Evolutionary conservation across 2,113 vertebrate species (phyloP).

Genomic region (Panthera leo): DNA sequence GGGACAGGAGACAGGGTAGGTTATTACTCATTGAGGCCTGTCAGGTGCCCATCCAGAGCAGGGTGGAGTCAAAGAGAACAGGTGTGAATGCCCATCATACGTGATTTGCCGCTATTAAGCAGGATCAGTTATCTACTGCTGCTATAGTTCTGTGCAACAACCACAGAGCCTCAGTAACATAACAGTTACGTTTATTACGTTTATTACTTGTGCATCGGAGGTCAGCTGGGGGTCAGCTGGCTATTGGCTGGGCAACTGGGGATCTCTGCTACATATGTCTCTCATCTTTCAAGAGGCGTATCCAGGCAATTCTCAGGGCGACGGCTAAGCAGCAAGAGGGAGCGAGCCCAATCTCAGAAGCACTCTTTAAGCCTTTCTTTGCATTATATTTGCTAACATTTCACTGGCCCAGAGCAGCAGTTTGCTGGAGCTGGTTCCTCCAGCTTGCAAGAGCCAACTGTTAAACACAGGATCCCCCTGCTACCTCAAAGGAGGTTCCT

Average conservation of each 20-base stretch:
- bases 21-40: background rate
- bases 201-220: background rate
- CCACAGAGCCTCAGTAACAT: background rate
- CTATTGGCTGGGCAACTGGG: background rate
- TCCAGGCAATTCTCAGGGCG: background rate
- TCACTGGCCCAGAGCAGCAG: background rate
- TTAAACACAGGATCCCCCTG: background rate
- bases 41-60: background rate
- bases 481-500: background rate
- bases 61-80: background rate
- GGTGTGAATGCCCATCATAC: background rate
- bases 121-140: background rate
- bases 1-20: rapidly evolving
- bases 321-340: background rate
- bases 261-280: background rate
- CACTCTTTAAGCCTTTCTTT: background rate
- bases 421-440: background rate
- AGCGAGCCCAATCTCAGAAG: background rate
- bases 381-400: background rate
- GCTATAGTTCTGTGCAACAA: background rate
- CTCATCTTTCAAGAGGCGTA: background rate
- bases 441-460: background rate
- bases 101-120: background rate
- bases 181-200: background rate
- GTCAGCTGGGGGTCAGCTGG: background rate